A percentile compares a stretch with the other conserved stretches of the same genome.
Evolutionary conservation across 2,113 vertebrate species (phyloP).

Genomic region (Hyaena hyaena): DNA sequence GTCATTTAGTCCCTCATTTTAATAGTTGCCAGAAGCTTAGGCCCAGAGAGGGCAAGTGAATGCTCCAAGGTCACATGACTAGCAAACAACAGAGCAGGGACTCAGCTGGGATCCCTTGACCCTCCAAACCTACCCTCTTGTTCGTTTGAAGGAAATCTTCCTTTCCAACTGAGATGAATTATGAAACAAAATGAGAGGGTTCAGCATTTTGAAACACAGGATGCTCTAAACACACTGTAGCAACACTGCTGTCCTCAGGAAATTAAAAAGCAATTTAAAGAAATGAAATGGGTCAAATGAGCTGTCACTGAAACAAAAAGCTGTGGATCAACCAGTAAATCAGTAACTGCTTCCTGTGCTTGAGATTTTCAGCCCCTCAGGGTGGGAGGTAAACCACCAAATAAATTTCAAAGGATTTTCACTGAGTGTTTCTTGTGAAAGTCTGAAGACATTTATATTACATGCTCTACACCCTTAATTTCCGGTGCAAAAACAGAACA

Average conservation of each 20-base stretch:
- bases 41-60: not conserved
- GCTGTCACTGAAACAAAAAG: constrained; percentile 63
- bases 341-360: constrained; percentile 51
- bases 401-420: constrained; percentile 72
- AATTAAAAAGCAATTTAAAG: constrained; percentile 74
- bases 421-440: constrained; percentile 57
- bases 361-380: constrained; percentile 53
- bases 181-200: not conserved
- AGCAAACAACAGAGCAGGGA: not conserved
- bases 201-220: constrained; percentile 49
- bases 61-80: not conserved
- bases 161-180: constrained; percentile 15
- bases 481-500: constrained; percentile 58
- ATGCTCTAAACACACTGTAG: constrained; percentile 13
- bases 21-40: not conserved
- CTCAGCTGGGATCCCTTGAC: not conserved
- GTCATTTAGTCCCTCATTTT: not conserved
- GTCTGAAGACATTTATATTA: constrained; percentile 69
- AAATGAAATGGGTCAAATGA: constrained; percentile 67
- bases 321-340: constrained; percentile 43
- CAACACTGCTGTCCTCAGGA: constrained; percentile 63
- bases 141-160: not conserved
- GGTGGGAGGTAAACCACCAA: constrained; percentile 57
- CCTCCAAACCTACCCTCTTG: not conserved
- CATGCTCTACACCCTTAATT: constrained; percentile 62